phyloP scores from a whole-genome alignment of 2,797 vertebrate species.

The Nyctibius grandis region DNA sequence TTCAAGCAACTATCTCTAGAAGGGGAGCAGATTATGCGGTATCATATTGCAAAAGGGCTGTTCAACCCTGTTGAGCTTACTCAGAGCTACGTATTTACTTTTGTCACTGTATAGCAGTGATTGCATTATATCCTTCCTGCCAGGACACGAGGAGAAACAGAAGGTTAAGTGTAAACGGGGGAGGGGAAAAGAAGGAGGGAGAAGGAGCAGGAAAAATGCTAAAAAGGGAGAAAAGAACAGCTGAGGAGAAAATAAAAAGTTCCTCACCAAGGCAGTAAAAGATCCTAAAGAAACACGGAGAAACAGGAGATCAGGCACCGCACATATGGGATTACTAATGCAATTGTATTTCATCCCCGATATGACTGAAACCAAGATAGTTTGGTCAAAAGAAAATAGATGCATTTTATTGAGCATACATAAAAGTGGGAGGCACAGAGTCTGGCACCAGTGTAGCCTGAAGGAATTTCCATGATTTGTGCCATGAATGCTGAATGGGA shows the following conservation, averaged over 20 bases:
- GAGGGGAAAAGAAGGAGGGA: constrained; percentile 29
- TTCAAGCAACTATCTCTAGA: constrained; percentile 52
- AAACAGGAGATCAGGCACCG: background rate
- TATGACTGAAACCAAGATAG: background rate
- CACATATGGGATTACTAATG: background rate
- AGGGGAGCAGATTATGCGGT: constrained; percentile 46
- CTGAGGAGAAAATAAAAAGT: constrained; percentile 3
- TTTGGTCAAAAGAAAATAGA: constrained; percentile 20
- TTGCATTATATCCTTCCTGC: constrained; percentile 62
- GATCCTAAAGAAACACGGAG: background rate
- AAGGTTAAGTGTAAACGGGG: constrained; percentile 35
- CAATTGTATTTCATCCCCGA: background rate
- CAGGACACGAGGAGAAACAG: constrained; percentile 46
- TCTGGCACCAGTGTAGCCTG: constrained; percentile 53
- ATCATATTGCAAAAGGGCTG: constrained; percentile 61
- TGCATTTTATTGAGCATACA: background rate
- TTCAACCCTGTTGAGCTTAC: constrained; percentile 38
- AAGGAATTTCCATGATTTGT: constrained; percentile 66
- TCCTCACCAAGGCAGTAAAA: background rate
- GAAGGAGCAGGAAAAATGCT: constrained; percentile 20
- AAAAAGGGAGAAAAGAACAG: constrained; percentile 30
- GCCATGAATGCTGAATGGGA: constrained; percentile 61
- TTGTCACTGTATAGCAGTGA: constrained; percentile 52
- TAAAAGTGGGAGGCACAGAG: constrained; percentile 50
- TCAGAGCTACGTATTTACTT: constrained; percentile 55